phyloP scores from a whole-genome alignment of 2,888 invertebrate genomes.

The Cataglyphis albicans region DNA sequence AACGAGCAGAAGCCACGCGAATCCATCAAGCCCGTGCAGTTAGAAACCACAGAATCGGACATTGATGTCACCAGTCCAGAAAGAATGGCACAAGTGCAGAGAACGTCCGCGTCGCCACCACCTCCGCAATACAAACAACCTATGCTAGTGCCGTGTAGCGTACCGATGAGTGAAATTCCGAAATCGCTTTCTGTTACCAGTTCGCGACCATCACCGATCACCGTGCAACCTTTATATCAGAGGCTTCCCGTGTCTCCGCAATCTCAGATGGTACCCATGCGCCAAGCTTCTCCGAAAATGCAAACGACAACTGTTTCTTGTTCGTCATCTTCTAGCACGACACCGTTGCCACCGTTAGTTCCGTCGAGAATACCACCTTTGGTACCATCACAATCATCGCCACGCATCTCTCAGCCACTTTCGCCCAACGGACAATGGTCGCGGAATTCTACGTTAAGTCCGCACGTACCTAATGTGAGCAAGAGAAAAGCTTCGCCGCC shows the following conservation, averaged over 20 bases:
- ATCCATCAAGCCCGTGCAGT: constrained; percentile 70
- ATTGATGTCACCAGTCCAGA: constrained; percentile 75
- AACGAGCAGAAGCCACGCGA: constrained; percentile 87
- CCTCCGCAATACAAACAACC: constrained; percentile 78
- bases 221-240: constrained; percentile 81
- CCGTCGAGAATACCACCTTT: constrained; percentile 80
- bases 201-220: constrained; percentile 75
- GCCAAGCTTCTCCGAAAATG: constrained; percentile 81
- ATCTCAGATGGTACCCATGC: constrained; percentile 80
- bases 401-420: constrained; percentile 79
- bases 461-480: constrained; percentile 73
- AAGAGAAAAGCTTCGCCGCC: constrained; percentile 74
- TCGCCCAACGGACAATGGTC: constrained; percentile 85
- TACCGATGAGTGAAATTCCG: constrained; percentile 77
- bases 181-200: constrained; percentile 73
- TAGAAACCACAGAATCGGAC: constrained; percentile 75
- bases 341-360: constrained; percentile 79
- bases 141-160: constrained; percentile 74
- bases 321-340: constrained; percentile 65
- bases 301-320: constrained; percentile 73
- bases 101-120: constrained; percentile 67
- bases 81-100: constrained; percentile 64
- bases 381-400: constrained; percentile 77
- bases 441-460: constrained; percentile 74
- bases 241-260: constrained; percentile 82